A percentile compares a stretch with the other conserved stretches of the same genome.
These are phyloP conservation scores for Empidonax traillii DNA, from an alignment of 2,113 vertebrate genomes.

Conservation along the genomic window DNA sequence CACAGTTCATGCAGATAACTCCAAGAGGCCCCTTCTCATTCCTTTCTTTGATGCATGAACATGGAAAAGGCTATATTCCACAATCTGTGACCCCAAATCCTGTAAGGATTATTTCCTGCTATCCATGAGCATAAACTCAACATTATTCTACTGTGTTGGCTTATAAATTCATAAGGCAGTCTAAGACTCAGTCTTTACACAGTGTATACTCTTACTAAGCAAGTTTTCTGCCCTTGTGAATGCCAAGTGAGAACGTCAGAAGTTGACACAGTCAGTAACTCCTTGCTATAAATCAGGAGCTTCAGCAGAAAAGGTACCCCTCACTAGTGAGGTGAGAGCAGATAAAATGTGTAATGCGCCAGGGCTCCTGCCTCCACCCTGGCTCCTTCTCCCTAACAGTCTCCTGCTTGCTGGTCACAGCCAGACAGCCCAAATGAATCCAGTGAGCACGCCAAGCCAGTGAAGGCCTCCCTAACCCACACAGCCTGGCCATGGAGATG, in stretches of 20 bases:
- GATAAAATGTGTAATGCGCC: background rate
- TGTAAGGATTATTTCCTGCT: background rate
- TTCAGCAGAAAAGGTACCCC: background rate
- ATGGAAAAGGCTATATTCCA: background rate
- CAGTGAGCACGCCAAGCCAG: rapidly evolving
- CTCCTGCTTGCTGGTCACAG: background rate
- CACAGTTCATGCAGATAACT: background rate
- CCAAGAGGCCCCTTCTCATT: background rate
- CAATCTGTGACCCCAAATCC: background rate
- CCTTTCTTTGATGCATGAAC: background rate
- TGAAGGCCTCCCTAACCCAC: rapidly evolving
- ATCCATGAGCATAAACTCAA: background rate
- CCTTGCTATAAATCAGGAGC: background rate
- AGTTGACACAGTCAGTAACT: background rate
- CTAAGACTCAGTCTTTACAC: background rate
- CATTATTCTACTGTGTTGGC: background rate
- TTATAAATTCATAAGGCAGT: background rate
- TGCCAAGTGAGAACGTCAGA: background rate
- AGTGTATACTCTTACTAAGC: background rate
- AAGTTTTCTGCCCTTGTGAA: background rate
- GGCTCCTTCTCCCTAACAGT: background rate
- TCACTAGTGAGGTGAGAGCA: background rate
- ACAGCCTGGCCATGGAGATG: rapidly evolving
- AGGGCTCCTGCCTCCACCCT: background rate
- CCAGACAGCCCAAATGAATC: background rate